Conservation (phyloP, 2,888 invertebrate species). For the Nysson spinosus region DNA sequence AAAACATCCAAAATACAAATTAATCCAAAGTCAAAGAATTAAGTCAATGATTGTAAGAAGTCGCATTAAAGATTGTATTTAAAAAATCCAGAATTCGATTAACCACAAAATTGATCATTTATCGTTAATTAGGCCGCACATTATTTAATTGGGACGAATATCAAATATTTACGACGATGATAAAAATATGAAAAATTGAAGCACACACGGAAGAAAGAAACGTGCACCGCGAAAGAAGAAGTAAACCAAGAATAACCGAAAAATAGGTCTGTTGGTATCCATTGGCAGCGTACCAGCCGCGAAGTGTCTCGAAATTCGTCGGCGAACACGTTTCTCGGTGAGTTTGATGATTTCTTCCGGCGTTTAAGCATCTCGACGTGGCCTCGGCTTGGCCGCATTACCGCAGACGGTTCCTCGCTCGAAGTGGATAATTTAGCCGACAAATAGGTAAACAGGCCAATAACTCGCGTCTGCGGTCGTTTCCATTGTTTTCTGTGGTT, state of each 20-base stretch:
- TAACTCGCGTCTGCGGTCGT: slow-evolving; percentile 41
- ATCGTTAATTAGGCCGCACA: no score
- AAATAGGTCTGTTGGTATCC: slow-evolving; percentile 2
- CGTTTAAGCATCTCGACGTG: slow-evolving; percentile 10
- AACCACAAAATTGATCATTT: no score
- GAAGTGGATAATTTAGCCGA: slow-evolving; percentile 45
- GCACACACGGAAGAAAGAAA: no score
- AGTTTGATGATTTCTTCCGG: slow-evolving; percentile 40
- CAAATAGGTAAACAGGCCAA: slow-evolving; percentile 49
- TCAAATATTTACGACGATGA: no score
- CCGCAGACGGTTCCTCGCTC: slow-evolving; percentile 26
- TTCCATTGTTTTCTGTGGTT: slow-evolving; percentile 27
- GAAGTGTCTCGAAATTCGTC: slow-evolving; percentile 13
- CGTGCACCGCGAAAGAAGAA: no score
- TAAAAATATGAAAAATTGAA: no score
- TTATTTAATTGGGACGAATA: no score
- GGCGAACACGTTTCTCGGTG: slow-evolving; percentile 16
- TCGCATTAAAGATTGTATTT: no score
- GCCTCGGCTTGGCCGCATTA: slow-evolving; percentile 23
- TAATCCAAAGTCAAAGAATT: no score
- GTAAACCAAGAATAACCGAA: slow-evolving; percentile 2
- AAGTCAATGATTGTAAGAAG: no score
- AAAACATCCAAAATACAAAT: no score
- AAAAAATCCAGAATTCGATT: no score
- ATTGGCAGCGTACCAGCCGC: slow-evolving; percentile 28